Evolutionary conservation across 2,888 invertebrate genomes (phyloP).

Genomic region (Gasteruption jaculator): DNA sequence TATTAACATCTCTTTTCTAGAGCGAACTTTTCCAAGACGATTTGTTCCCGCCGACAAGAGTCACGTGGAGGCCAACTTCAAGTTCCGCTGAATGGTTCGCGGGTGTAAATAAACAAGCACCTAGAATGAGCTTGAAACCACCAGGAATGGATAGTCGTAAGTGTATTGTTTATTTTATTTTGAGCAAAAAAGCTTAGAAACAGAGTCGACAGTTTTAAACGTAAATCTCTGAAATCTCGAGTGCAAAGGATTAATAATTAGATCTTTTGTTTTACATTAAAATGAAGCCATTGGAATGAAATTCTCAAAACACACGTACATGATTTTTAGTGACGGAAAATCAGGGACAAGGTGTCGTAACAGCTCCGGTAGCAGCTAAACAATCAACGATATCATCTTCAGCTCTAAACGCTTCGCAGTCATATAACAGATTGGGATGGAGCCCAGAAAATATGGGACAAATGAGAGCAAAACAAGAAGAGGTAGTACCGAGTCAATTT

Average conservation of each 20-base stretch:
- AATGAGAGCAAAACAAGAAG: slow-evolving; percentile 53
- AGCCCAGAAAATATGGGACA: too few relatives aligned
- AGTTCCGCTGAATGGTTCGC: slow-evolving; percentile 75
- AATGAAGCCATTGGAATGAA: slow-evolving; percentile 7
- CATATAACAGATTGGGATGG: slow-evolving; percentile 55
- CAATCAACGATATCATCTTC: slow-evolving; percentile 53
- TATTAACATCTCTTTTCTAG: slow-evolving; percentile 53
- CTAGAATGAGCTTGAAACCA: slow-evolving; percentile 73
- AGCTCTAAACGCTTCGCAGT: slow-evolving; percentile 51
- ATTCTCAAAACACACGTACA: slow-evolving; percentile 4
- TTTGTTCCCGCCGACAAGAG: slow-evolving; percentile 87
- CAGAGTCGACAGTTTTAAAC: neutral
- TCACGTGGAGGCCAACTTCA: slow-evolving; percentile 79
- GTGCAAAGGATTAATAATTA: slow-evolving; percentile 8
- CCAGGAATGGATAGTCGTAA: slow-evolving; percentile 82
- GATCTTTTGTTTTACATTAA: slow-evolving; percentile 2
- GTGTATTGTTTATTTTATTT: slow-evolving; percentile 44
- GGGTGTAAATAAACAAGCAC: slow-evolving; percentile 60
- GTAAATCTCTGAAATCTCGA: neutral
- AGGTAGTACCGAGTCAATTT: too few relatives aligned
- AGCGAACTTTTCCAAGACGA: slow-evolving; percentile 97
- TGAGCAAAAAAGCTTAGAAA: neutral
- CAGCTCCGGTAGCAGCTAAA: slow-evolving; percentile 48
- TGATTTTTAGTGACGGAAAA: slow-evolving; percentile 50
- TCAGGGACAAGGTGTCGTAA: slow-evolving; percentile 51